Evolutionary conservation across 2,888 invertebrate genomes (phyloP).

Genomic region (Spilosoma lubricipeda): DNA sequence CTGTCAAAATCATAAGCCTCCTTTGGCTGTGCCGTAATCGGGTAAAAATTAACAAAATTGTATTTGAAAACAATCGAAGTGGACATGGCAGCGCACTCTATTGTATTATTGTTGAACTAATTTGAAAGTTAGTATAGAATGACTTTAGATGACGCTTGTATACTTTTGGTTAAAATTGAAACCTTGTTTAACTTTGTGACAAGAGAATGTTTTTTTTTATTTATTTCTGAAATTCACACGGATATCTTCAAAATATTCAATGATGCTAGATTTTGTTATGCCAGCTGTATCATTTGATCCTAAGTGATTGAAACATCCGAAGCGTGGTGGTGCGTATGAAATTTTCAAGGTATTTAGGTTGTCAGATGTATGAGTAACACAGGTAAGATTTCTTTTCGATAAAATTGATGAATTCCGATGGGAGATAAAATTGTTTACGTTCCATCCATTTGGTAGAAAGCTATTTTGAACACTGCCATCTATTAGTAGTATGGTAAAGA

Average conservation of each 20-base stretch:
- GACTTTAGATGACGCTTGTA: neutral
- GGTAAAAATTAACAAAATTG: too few relatives aligned
- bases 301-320: too few relatives aligned
- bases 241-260: neutral
- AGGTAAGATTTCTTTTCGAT: too few relatives aligned
- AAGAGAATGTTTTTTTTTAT: neutral
- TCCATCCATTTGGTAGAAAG: too few relatives aligned
- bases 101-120: neutral
- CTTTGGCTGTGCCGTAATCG: too few relatives aligned
- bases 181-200: neutral
- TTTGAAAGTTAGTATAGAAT: neutral
- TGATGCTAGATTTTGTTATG: neutral
- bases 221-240: neutral
- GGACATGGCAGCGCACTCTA: neutral
- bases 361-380: too few relatives aligned
- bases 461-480: neutral
- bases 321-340: too few relatives aligned
- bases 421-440: too few relatives aligned
- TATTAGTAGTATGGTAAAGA: neutral
- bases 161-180: neutral
- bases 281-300: too few relatives aligned
- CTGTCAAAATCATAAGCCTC: too few relatives aligned
- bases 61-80: neutral
- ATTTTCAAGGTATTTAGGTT: too few relatives aligned
- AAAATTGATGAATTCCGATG: too few relatives aligned